Evolutionary conservation across 1,140 invertebrate genomes (phyloP).

Genomic region (Formica exsecta): DNA sequence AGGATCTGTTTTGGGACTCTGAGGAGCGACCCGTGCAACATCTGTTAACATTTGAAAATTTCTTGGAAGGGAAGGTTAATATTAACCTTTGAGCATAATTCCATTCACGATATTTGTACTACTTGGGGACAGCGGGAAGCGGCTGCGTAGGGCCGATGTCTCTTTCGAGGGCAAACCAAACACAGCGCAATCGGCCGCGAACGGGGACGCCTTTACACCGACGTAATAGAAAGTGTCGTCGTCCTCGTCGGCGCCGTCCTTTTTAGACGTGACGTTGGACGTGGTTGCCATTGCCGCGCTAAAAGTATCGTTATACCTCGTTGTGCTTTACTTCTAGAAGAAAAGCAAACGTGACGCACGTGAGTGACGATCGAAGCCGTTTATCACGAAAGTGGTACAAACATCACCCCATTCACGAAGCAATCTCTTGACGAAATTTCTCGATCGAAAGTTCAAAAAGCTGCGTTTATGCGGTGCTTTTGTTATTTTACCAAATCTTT

Average conservation of each 20-base stretch:
- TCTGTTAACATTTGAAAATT: background rate
- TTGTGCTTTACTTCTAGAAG: slow-evolving; percentile 84
- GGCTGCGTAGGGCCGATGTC: slow-evolving; percentile 89
- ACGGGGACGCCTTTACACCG: slow-evolving; percentile 92
- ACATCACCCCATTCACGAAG: background rate
- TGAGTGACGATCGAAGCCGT: slow-evolving; percentile 51
- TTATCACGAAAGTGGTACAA: slow-evolving; percentile 40
- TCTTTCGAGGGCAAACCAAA: slow-evolving; percentile 92
- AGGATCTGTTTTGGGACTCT: background rate
- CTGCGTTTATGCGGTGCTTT: background rate
- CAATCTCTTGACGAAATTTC: background rate
- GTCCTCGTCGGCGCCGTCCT: slow-evolving; percentile 73
- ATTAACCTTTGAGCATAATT: slow-evolving; percentile 88
- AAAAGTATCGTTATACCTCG: slow-evolving; percentile 77
- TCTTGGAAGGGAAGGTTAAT: background rate
- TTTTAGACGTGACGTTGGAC: slow-evolving; percentile 75
- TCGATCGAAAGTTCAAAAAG: slow-evolving; percentile 6
- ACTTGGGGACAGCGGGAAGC: slow-evolving; percentile 88
- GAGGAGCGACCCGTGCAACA: background rate
- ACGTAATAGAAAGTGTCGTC: slow-evolving; percentile 88
- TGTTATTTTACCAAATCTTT: background rate
- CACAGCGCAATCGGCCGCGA: slow-evolving; percentile 90
- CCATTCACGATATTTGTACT: slow-evolving; percentile 90
- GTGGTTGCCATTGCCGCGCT: slow-evolving; percentile 62
- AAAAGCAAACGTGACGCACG: slow-evolving; percentile 65